Percentiles rank a stretch among this genome's conserved stretches.
Conservation (phyloP, 2,888 invertebrate species). For the Epirrhoe alternata region DNA sequence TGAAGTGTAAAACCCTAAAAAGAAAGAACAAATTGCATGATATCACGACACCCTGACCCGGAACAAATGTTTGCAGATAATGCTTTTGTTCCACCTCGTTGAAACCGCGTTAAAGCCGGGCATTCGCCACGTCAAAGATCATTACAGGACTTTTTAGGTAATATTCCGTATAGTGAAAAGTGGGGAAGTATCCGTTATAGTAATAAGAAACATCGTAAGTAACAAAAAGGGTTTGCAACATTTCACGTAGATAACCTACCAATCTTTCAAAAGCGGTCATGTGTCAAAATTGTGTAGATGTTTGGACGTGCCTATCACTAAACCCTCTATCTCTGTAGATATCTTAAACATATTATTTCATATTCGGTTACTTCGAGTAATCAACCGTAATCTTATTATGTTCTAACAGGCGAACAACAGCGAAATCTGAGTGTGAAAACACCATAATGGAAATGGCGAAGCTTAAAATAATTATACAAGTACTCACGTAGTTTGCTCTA, state of each 20-base stretch:
- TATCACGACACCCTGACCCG: neutral
- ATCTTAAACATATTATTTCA: too few relatives aligned
- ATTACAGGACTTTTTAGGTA: neutral
- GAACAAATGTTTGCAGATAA: constrained; percentile 1
- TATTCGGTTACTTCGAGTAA: neutral
- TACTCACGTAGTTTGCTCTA: constrained; percentile 10
- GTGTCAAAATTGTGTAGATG: too few relatives aligned
- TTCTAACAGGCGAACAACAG: neutral
- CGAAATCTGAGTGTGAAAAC: neutral
- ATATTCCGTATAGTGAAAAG: neutral
- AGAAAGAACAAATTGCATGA: neutral
- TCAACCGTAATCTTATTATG: neutral
- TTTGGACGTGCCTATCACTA: too few relatives aligned
- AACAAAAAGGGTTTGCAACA: too few relatives aligned
- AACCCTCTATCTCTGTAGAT: too few relatives aligned
- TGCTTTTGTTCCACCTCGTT: neutral
- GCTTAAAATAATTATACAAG: neutral
- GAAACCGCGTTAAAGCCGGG: neutral
- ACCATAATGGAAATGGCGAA: neutral
- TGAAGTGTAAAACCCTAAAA: neutral
- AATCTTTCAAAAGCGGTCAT: too few relatives aligned
- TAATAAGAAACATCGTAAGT: neutral
- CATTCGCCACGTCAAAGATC: neutral
- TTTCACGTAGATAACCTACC: too few relatives aligned
- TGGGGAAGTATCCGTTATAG: neutral